Evolutionary conservation across 2,113 vertebrate species (phyloP).

Genomic region (Cheilinus undulatus): DNA sequence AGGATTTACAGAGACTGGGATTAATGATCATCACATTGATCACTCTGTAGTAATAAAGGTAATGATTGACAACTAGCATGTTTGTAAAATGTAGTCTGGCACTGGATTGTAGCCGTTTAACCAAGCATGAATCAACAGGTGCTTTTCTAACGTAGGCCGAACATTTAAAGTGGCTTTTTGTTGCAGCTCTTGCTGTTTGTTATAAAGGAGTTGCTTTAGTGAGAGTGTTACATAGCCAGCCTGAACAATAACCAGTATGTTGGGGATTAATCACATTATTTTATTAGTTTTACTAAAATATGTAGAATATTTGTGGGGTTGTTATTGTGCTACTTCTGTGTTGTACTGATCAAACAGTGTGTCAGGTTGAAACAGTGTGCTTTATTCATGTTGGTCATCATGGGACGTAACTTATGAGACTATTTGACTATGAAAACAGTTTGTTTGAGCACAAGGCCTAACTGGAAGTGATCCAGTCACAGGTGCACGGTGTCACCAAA

Average conservation of each 20-base stretch:
- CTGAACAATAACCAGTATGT: constrained; percentile 8
- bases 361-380: background rate
- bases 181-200: background rate
- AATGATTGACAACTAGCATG: background rate
- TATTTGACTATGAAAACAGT: constrained; percentile 18
- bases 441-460: background rate
- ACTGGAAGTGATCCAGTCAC: constrained; percentile 9
- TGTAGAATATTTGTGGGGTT: background rate
- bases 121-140: background rate
- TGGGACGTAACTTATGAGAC: background rate
- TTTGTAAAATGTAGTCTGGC: background rate
- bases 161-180: constrained; percentile 14
- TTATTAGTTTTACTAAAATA: background rate
- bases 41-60: background rate
- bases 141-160: background rate
- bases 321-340: background rate
- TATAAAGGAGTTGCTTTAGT: background rate
- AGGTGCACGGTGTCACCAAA: background rate
- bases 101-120: background rate
- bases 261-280: background rate
- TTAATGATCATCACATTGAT: too few relatives aligned
- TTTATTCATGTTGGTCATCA: background rate
- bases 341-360: background rate
- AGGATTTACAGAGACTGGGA: too few relatives aligned
- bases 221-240: background rate